A percentile compares a stretch with the other conserved stretches of the same genome.
Conservation (phyloP, 1,140 invertebrate species). For the Lethrus apterus region DNA sequence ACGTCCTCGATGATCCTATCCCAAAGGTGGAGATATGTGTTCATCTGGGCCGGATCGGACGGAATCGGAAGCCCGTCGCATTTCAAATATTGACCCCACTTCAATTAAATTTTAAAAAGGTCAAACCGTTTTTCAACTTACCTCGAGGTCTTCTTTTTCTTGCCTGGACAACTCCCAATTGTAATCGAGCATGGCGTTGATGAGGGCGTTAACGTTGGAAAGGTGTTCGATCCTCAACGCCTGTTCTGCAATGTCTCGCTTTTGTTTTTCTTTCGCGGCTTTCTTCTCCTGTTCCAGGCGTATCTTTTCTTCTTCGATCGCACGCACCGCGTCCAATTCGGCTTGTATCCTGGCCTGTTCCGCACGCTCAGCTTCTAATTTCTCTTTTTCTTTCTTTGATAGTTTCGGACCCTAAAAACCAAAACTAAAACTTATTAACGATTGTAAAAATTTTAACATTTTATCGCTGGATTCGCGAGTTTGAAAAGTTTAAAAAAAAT, state of each 20-base stretch:
- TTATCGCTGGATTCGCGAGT: too few species aligned
- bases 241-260: conserved; percentile 27
- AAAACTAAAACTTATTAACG: too few species aligned
- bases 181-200: conserved; percentile 17
- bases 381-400: not conserved
- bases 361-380: conserved; percentile 1
- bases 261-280: conserved; percentile 29
- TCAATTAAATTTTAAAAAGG: conserved; percentile 21
- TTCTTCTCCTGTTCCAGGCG: conserved; percentile 19
- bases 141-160: not conserved
- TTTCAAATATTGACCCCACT: conserved; percentile 55
- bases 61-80: conserved; percentile 59
- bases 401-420: conserved; percentile 3
- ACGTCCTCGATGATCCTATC: conserved; percentile 42
- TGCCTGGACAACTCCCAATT: conserved; percentile 3
- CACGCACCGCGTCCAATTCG: conserved; percentile 32
- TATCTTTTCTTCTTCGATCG: conserved; percentile 39
- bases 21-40: conserved; percentile 57
- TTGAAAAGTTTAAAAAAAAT: too few species aligned
- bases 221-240: conserved; percentile 28
- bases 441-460: too few species aligned
- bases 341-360: conserved; percentile 2
- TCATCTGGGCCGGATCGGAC: conserved; percentile 47
- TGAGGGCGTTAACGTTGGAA: conserved; percentile 11
- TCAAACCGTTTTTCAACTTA: not conserved